Evolutionary conservation across 2,797 vertebrate species (phyloP).

Genomic region (Ara ararauna): DNA sequence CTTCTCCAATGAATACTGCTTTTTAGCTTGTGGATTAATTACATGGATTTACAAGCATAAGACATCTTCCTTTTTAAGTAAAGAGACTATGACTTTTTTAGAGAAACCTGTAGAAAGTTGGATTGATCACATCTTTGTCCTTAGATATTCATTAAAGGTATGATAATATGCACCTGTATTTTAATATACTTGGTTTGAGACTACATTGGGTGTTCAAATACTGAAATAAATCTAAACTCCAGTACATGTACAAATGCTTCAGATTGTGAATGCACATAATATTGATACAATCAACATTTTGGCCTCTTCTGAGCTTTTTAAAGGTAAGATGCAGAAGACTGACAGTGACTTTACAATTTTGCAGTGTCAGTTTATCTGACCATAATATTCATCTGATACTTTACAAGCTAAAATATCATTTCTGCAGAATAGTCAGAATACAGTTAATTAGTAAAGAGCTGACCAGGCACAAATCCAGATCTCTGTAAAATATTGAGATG

Average conservation of each 20-base stretch:
- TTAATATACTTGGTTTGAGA: not conserved
- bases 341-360: conserved; percentile 9
- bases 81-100: not conserved
- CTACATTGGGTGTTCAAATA: not conserved
- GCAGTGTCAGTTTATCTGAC: conserved; percentile 33
- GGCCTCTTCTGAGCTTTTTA: not conserved
- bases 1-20: not conserved
- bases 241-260: not conserved
- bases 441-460: conserved; percentile 71
- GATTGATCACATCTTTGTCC: not conserved
- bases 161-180: not conserved
- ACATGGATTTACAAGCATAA: not conserved
- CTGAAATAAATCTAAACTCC: not conserved
- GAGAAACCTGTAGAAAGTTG: not conserved
- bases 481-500: conserved; percentile 32
- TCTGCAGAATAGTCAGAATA: conserved; percentile 63
- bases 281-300: not conserved
- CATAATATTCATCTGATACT: not conserved
- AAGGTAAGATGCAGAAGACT: not conserved
- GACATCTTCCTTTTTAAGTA: not conserved
- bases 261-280: not conserved
- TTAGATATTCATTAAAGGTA: not conserved
- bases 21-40: not conserved
- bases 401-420: conserved; percentile 57
- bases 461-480: conserved; percentile 53